Conservation (phyloP, 2,113 vertebrate genomes). For the Pelmatolapia mariae region DNA sequence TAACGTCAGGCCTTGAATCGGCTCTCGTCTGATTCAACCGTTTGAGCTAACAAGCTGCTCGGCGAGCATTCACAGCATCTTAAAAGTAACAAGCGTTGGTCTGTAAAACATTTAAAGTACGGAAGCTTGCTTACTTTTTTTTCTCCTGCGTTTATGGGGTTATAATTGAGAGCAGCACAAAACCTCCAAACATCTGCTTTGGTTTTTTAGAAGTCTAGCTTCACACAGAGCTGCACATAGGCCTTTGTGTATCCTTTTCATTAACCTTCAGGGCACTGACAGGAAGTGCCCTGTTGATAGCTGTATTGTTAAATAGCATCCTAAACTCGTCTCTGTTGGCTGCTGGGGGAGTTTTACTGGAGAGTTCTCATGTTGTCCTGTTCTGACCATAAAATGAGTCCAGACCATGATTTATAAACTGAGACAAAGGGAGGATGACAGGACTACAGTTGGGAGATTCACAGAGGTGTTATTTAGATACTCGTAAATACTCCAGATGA, state of each 20-base stretch:
- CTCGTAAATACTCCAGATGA: not conserved
- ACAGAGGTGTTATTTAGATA: not conserved
- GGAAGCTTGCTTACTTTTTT: slow-evolving; percentile 34
- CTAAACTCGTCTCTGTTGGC: slow-evolving; percentile 25
- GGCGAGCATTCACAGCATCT: not conserved
- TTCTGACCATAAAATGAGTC: not conserved
- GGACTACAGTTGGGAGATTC: not conserved
- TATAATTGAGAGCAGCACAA: slow-evolving; percentile 36
- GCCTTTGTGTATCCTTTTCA: slow-evolving; percentile 27
- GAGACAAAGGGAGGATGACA: not conserved
- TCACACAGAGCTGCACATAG: not conserved
- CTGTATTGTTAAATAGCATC: slow-evolving; percentile 35
- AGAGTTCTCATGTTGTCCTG: slow-evolving; percentile 22
- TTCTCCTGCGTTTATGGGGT: slow-evolving; percentile 41
- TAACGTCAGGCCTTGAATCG: not conserved
- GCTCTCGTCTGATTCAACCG: not conserved
- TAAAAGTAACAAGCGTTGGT: not conserved
- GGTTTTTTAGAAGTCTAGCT: slow-evolving; percentile 23
- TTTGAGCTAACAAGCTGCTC: not conserved
- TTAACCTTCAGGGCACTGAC: slow-evolving; percentile 33
- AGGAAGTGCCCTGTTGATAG: slow-evolving; percentile 43
- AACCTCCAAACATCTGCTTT: slow-evolving; percentile 53
- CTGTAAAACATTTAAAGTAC: slow-evolving; percentile 34
- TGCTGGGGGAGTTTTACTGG: slow-evolving; percentile 22
- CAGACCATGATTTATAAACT: not conserved